Evolutionary conservation across 2,113 vertebrate species (phyloP).

Genomic region (Psittacara wagleri): DNA sequence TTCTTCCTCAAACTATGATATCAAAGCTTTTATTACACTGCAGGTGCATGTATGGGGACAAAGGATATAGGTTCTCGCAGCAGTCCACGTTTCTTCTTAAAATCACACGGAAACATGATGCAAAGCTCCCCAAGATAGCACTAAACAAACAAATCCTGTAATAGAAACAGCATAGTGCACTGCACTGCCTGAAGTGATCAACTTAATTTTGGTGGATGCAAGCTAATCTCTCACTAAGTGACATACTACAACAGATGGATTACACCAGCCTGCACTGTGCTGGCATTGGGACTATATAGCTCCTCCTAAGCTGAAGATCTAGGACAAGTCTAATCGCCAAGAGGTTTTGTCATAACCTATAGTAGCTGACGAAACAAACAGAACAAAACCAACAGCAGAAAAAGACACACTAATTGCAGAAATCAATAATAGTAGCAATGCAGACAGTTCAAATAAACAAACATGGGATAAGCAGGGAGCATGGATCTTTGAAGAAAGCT

Average conservation of each 20-base stretch:
- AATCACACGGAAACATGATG: not conserved
- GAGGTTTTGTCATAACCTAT: not conserved
- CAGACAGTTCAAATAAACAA: not conserved
- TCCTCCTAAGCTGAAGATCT: not conserved
- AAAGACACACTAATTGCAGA: not conserved
- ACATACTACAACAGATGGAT: not conserved
- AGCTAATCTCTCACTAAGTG: not conserved
- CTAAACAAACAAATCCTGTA: not conserved
- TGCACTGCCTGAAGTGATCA: not conserved
- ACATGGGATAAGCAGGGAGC: not conserved
- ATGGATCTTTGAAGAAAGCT: not conserved
- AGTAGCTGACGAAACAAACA: not conserved
- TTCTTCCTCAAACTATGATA: not conserved
- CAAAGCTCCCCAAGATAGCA: not conserved
- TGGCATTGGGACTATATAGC: not conserved
- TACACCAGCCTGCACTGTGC: not conserved
- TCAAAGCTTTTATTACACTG: not conserved
- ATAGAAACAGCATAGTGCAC: not conserved
- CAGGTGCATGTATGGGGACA: not conserved
- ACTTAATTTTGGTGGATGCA: not conserved
- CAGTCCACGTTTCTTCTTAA: not conserved
- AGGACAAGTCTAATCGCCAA: not conserved
- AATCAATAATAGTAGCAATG: not conserved
- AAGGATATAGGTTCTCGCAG: accelerated
- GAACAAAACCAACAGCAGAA: not conserved